Evolutionary conservation across 2,113 vertebrate genomes (phyloP).

Genomic region (Trematocara zebra): DNA sequence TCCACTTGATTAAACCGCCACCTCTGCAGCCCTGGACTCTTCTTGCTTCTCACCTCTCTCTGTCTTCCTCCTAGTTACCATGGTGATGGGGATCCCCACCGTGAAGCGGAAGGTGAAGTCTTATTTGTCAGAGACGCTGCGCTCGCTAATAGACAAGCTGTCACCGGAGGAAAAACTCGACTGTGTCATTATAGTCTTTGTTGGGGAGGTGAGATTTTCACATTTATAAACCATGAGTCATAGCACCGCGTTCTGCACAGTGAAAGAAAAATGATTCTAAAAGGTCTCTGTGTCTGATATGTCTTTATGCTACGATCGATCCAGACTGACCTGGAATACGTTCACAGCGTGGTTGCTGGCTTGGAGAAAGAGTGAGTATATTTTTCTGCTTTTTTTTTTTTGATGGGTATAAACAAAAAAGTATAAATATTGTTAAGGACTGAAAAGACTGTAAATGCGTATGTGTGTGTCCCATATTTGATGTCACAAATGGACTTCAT

Average conservation of each 20-base stretch:
- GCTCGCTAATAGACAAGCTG: slow-evolving; percentile 93
- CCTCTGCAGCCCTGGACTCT: background rate
- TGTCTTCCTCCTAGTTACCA: slow-evolving; percentile 80
- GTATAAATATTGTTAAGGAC: background rate
- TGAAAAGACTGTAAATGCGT: background rate
- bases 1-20: background rate
- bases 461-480: background rate
- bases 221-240: background rate
- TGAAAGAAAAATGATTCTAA: background rate
- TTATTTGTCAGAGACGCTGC: slow-evolving; percentile 93
- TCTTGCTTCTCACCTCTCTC: background rate
- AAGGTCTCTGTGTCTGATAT: background rate
- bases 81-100: slow-evolving; percentile 98
- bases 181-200: slow-evolving; percentile 93
- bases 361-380: slow-evolving; percentile 93
- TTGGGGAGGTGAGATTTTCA: slow-evolving; percentile 86
- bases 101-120: slow-evolving; percentile 98
- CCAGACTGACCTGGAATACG: slow-evolving; percentile 91
- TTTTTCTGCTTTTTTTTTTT: background rate
- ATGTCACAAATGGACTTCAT: background rate
- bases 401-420: background rate
- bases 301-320: background rate
- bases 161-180: slow-evolving; percentile 93
- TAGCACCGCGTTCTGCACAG: background rate
- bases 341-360: slow-evolving; percentile 83